Evolutionary conservation across 2,888 invertebrate genomes (phyloP).

Genomic region (Limnephilus lunatus): DNA sequence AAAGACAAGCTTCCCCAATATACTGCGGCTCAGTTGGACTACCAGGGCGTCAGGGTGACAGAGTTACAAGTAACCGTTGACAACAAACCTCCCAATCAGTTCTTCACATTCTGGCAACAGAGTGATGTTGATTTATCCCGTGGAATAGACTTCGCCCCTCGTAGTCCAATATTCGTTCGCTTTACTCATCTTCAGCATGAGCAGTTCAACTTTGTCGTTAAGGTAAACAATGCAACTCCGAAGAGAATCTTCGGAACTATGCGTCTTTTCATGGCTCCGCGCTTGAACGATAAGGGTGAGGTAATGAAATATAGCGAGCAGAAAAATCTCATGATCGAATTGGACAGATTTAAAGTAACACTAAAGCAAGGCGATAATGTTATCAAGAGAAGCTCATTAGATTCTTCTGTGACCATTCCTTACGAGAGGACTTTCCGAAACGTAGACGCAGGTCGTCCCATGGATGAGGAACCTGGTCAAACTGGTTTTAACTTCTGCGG

Average conservation of each 20-base stretch:
- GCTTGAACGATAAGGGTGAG: conserved; percentile 80
- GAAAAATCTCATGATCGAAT: conserved; percentile 80
- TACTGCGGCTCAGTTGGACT: conserved; percentile 68
- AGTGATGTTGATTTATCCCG: conserved; percentile 88
- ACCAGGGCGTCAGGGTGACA: conserved; percentile 42
- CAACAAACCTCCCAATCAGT: conserved; percentile 72
- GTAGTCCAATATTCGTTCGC: conserved; percentile 83
- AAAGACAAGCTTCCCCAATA: conserved; percentile 75
- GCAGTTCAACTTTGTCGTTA: conserved; percentile 77
- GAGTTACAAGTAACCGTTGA: conserved; percentile 70
- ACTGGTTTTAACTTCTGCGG: conserved; percentile 79
- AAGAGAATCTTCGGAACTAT: conserved; percentile 78
- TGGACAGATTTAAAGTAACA: conserved; percentile 79
- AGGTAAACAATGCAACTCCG: conserved; percentile 67
- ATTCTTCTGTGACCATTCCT: conserved; percentile 80
- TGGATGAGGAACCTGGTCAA: conserved; percentile 69
- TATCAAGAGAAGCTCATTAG: conserved; percentile 75
- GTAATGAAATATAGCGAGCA: conserved; percentile 79
- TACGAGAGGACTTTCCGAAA: conserved; percentile 79
- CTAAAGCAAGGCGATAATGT: conserved; percentile 73
- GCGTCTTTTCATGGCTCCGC: conserved; percentile 83
- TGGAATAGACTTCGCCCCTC: conserved; percentile 86
- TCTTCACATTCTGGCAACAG: conserved; percentile 88
- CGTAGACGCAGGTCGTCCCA: conserved; percentile 71
- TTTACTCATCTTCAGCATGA: conserved; percentile 89